Evolutionary conservation across 2,888 invertebrate genomes (phyloP).

Genomic region (Drosophila neonasuta): DNA sequence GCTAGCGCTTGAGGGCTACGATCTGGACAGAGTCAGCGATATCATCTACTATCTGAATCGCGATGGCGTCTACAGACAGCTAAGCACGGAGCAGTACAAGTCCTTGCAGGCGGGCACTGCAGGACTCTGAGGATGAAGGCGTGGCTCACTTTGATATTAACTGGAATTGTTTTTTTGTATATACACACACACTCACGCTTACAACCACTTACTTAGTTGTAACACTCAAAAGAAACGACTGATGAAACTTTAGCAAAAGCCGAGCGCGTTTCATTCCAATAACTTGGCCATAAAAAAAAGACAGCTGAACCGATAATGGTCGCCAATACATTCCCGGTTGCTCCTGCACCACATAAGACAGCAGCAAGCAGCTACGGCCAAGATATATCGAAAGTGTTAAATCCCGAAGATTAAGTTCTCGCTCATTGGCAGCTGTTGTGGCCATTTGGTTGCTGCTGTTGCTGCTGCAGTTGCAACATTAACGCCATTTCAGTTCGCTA

Average conservation of each 20-base stretch:
- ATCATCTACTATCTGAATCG: conserved; percentile 87
- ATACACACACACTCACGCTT: conserved; percentile 1
- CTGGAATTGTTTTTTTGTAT: conserved; percentile 23
- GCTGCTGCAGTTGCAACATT: conserved; percentile 72
- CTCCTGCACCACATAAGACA: neutral
- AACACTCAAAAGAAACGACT: conserved; percentile 55
- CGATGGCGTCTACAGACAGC: conserved; percentile 83
- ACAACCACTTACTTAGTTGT: conserved; percentile 22
- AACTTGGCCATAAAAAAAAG: conserved; percentile 67
- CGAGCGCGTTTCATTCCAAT: conserved; percentile 64
- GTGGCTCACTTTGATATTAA: conserved; percentile 12
- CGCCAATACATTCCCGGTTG: conserved; percentile 69
- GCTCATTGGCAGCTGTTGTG: conserved; percentile 78
- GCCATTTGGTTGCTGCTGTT: conserved; percentile 46
- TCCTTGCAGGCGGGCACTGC: conserved; percentile 83
- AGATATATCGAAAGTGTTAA: conserved; percentile 79
- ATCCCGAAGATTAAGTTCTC: conserved; percentile 78
- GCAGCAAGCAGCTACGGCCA: conserved; percentile 38
- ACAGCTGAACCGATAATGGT: conserved; percentile 79
- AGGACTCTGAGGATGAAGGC: conserved; percentile 82
- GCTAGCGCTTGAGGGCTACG: conserved; percentile 92
- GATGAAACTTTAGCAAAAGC: conserved; percentile 62
- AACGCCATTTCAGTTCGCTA: conserved; percentile 75
- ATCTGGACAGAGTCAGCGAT: conserved; percentile 88
- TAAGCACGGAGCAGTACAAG: conserved; percentile 83